These are phyloP conservation scores for Cynocephalus volans DNA, from an alignment of 2,113 vertebrate species.

Conservation along the genomic window DNA sequence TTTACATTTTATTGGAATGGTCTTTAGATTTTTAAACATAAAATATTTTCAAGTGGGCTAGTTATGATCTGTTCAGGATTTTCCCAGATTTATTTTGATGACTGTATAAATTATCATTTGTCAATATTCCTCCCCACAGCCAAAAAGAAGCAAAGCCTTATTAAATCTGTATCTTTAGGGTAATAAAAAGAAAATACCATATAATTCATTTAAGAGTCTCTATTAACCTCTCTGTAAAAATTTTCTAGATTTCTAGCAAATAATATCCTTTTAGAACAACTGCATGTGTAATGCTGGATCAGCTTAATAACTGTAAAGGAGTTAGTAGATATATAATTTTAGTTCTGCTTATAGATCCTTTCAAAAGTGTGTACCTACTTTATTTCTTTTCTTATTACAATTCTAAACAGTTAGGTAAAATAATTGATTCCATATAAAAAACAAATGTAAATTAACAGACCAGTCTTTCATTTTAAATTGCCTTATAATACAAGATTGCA, in stretches of 20 bases:
- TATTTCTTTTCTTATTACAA: not conserved
- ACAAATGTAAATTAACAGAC: not conserved
- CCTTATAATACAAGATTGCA: not conserved
- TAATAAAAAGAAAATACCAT: slow-evolving; percentile 42
- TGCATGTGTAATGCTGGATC: not conserved
- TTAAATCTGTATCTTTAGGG: not conserved
- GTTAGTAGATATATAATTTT: not conserved
- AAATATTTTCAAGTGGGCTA: not conserved
- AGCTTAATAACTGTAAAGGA: not conserved
- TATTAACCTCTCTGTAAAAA: not conserved
- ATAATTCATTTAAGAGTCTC: not conserved
- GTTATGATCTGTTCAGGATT: not conserved
- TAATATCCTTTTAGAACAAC: not conserved
- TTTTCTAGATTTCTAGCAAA: slow-evolving; percentile 36
- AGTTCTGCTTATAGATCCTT: not conserved
- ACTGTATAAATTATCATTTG: not conserved
- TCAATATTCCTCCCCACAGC: not conserved
- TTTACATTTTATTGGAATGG: not conserved
- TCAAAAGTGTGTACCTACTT: slow-evolving; percentile 14
- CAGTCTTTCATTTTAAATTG: not conserved
- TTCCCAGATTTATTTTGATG: slow-evolving; percentile 35
- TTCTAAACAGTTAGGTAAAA: not conserved
- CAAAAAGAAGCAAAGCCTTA: slow-evolving; percentile 7
- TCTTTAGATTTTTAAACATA: slow-evolving; percentile 27
- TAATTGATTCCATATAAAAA: not conserved